Evolutionary conservation across 2,888 invertebrate genomes (phyloP), one percentile per base, ranked within the genome.

Genomic region (Idaea dimidiata): DNA sequence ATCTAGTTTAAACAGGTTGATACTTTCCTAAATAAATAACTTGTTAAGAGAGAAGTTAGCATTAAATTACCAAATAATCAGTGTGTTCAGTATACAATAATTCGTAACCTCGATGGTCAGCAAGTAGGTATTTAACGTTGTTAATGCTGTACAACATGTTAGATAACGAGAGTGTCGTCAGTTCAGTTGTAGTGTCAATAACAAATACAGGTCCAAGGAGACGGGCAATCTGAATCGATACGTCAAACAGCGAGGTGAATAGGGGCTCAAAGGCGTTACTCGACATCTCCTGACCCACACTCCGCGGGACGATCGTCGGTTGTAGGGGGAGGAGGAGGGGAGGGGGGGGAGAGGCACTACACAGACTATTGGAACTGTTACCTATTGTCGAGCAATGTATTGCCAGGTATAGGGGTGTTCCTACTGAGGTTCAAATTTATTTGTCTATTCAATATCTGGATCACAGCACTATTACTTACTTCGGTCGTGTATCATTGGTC

Each of bases 401-500:
- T 33, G 33, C 8, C 33, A 33, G 8, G 33, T 33, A 33, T 24
- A 24, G 24, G 24, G 24, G 24, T 24, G 24, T 14, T 33, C 5
- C 7, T 7, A 43, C 33, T 31, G 57, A 59, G 54, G 18, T 57
- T 62, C 53, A 55, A 17, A 16, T 60, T 18, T 31, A 57, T 58
- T 65, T 55, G 7, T 59, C 54, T 59, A 58, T 67, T 61, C 61
- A n/a, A 33, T 33, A 33, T 24, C 68, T 60, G 43, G 31, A n/a
- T 17, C 14, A 59, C 59, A 57, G 33, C 33, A 10, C 7, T 33
- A 33, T 33, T 33, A 33, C 62, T 33, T 33, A 33, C 62, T 65
- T 59, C 56, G 60, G 73, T 72, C 58, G 33, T 58, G 55, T 60
- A 63, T 58, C 59, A 60, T 60, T 60, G 58, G 55, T 58, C 18